phyloP scores from a whole-genome alignment of 2,888 invertebrate genomes.

The Andrena bicolor region DNA sequence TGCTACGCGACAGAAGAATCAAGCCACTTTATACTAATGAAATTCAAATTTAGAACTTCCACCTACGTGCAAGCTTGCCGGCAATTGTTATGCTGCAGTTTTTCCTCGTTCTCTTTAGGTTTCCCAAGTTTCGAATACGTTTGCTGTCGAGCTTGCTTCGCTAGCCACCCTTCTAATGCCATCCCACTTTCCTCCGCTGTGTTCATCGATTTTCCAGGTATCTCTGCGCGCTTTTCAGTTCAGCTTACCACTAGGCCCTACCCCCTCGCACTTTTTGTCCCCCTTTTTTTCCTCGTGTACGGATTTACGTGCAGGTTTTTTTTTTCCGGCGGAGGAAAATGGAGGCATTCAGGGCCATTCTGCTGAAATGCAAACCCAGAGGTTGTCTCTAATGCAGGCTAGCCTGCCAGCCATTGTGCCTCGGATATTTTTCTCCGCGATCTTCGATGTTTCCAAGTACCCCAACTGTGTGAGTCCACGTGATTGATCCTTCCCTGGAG shows the following conservation, averaged over 20 bases:
- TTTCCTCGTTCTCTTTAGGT: background rate
- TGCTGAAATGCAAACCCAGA: conserved; percentile 6
- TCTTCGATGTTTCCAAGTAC: conserved; percentile 36
- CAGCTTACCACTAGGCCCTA: background rate
- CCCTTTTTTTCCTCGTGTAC: background rate
- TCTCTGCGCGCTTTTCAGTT: conserved; percentile 27
- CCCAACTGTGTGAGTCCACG: background rate
- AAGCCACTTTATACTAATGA: no score
- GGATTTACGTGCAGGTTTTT: conserved; percentile 11
- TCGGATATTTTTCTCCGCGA: conserved; percentile 11
- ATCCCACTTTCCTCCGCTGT: conserved; percentile 2
- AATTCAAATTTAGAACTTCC: no score
- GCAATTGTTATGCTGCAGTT: no score
- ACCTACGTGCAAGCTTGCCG: no score
- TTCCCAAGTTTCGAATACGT: background rate
- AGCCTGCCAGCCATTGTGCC: conserved; percentile 23
- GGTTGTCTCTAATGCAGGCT: background rate
- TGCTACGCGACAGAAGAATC: no score
- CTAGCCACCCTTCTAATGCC: background rate
- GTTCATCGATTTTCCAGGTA: conserved; percentile 27
- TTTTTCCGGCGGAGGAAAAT: conserved; percentile 16
- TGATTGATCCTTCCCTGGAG: background rate
- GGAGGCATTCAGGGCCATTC: conserved; percentile 11
- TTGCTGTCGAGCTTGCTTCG: background rate
- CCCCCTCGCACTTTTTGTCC: background rate